Percentiles rank a stretch among this genome's conserved stretches.
These are phyloP conservation scores for Pluvialis apricaria DNA, from an alignment of 2,113 vertebrate genomes.

Conservation along the genomic window DNA sequence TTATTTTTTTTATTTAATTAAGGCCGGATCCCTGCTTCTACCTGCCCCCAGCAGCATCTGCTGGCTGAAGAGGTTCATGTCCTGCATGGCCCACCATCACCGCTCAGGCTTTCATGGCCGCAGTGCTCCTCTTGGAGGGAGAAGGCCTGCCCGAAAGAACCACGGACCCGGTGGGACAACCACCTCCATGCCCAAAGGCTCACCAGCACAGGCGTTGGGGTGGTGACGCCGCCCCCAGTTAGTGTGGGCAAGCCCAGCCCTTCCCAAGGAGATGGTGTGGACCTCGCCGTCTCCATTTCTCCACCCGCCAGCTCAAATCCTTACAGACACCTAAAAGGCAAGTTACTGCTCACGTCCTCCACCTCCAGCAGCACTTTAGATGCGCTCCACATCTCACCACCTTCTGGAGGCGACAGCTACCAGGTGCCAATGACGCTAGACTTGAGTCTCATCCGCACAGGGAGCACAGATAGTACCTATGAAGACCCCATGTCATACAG, in stretches of 20 bases:
- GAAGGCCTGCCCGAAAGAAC: neutral
- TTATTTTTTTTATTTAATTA: neutral
- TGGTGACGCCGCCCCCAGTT: too few species aligned
- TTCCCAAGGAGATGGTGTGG: neutral
- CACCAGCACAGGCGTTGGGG: neutral
- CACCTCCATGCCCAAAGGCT: neutral
- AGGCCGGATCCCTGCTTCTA: neutral
- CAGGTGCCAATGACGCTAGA: fast-evolving
- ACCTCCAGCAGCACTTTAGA: neutral
- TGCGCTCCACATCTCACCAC: neutral
- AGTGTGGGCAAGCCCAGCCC: neutral
- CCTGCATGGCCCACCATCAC: neutral
- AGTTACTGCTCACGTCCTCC: neutral
- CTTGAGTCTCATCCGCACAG: neutral
- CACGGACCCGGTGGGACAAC: fast-evolving
- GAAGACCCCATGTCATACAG: too few species aligned
- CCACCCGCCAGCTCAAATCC: neutral
- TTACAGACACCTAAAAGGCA: neutral
- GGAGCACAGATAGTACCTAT: neutral
- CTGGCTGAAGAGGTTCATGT: neutral
- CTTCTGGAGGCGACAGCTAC: neutral
- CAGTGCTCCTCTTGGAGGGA: neutral
- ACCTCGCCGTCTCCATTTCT: too few species aligned
- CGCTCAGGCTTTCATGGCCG: neutral
- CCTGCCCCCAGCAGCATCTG: neutral